Evolutionary conservation across 2,113 vertebrate genomes (phyloP), one percentile per base, ranked within the genome.

Genomic region (Todiramphus chloris): DNA sequence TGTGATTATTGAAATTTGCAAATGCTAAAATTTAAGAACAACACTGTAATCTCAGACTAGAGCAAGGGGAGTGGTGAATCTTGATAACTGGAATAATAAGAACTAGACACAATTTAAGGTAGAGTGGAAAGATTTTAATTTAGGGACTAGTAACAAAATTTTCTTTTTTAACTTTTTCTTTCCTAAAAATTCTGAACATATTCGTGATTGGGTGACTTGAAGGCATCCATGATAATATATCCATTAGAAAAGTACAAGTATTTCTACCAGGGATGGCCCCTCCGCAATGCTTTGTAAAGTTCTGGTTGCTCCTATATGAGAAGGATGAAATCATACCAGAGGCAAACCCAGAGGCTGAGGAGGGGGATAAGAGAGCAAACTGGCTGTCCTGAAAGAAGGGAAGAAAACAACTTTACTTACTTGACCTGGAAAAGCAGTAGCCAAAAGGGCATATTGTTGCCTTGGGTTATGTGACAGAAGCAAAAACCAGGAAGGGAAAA

Each of bases 231-330:
- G 16, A 19, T n/a, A 27, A 13, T 43, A 25, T 3, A 55, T 24
- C 5, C 13, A 27, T 6, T 62, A 19, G 23, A 87, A 68, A 83
- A 82, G 5, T 18, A 37, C 10, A 39, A 13, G 5, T 31, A 30
- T 82, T 87, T 46, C 12, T 20, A 58, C 5, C 31, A 51, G 19
- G 19, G 23, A 16, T 10, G 68, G 8, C 8, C 46, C 9, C 17
- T 12, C 24, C 16, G 10, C 39, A 55, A 21, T 16, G 33, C 41
- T 80, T 67, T 11, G 25, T 20, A 43, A 83, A 16, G 11, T 15
- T 73, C 46, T 18, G 18, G 4, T 55, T 1, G 2, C 48, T 69
- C 5, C 23, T 39, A 1, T 0, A 0, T 23, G 9, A 28, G 43
- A 56, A 50, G 5, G 11, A 50, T 14, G 25, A 28, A 84, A 63